A percentile compares a stretch with the other conserved stretches of the same genome.
Evolutionary conservation across 37 sponge, comb jelly and placozoan species (phyloP).

Genomic region (Eunapius fragilis): DNA sequence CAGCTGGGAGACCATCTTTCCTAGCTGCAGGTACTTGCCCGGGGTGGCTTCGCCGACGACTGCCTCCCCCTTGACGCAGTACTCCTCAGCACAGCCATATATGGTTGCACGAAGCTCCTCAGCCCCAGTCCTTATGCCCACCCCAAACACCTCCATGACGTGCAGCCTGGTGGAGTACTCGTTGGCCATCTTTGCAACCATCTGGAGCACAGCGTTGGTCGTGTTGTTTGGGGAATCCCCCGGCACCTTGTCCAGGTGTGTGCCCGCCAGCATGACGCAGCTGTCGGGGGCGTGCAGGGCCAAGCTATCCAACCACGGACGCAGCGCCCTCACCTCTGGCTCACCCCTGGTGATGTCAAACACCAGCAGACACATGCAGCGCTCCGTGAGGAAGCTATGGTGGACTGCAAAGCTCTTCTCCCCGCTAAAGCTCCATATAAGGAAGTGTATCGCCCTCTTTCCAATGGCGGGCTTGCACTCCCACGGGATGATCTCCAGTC

Average conservation of each 20-base stretch:
- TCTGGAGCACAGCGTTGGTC: slow-evolving; percentile 41
- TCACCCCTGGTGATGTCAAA: slow-evolving; percentile 77
- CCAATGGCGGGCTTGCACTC: slow-evolving; percentile 45
- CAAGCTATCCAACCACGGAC: slow-evolving; percentile 91
- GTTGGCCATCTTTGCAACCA: slow-evolving; percentile 26
- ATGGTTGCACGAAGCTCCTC: slow-evolving; percentile 77
- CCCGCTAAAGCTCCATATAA: slow-evolving; percentile 95
- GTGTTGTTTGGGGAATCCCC: too few species aligned
- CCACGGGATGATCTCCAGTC: slow-evolving; percentile 91
- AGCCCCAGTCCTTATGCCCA: slow-evolving; percentile 57
- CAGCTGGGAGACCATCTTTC: slow-evolving; percentile 50
- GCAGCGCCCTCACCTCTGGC: slow-evolving; percentile 67
- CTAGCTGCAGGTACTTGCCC: slow-evolving; percentile 81
- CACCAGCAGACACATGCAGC: slow-evolving; percentile 86
- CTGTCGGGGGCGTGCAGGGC: slow-evolving; percentile 78
- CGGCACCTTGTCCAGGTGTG: slow-evolving; percentile 77
- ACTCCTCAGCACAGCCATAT: slow-evolving; percentile 76
- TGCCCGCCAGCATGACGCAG: slow-evolving; percentile 83
- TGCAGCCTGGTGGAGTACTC: slow-evolving; percentile 55
- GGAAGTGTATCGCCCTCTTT: slow-evolving; percentile 64
- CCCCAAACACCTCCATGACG: slow-evolving; percentile 57
- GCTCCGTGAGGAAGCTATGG: slow-evolving; percentile 91
- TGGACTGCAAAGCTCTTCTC: slow-evolving; percentile 93
- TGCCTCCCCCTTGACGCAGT: slow-evolving; percentile 33
- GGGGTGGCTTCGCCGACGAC: slow-evolving; percentile 86